Evolutionary conservation across 1,140 invertebrate species (phyloP), one percentile per base, ranked within the genome.

Genomic region (Rhynchophorus ferrugineus): DNA sequence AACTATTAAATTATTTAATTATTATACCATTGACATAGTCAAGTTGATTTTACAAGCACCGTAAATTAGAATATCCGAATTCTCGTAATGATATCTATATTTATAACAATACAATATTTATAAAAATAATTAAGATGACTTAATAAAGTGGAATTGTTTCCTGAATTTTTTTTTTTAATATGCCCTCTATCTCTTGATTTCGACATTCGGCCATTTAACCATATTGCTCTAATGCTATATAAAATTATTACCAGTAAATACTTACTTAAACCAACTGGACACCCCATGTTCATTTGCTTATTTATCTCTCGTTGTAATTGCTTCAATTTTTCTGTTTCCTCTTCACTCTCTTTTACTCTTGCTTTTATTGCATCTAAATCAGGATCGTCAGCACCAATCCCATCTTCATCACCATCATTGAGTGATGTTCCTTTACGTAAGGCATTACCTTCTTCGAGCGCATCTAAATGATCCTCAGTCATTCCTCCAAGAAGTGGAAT

Each of bases 291-390:
- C 91, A 97, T 96, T 75, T 95, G 90, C 76, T 96, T 95, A 69
- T 97, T 93, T 52, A 96, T 93, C 77, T 97, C 94, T 37, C 84
- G 90, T 69, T 98, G 95, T 72, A 98, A 85, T 71, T 96, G 91
- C 73, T 95, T 96, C 34, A 99, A 75, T 76, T 98, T 98, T 71
- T 97, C 93, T 7, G 95, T 94, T 74, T 99, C 96, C 70, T 98
- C 95, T 75, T 98, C 95, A 93, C 98, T 98, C 79, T 98, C 95
- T 59, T 88, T 79, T 0, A 98, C 92, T 60, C 95, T 77, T 16
- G 93, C 93, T 76, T 95, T 95, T 51, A 98, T 96, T 39, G 89
- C 91, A 66, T 95, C 93, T 49, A 98, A 73, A 73, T 97, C 93
- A 7, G 81, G 79, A 57, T 81, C 80, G 39, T 77, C 77, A 35